phyloP scores from a whole-genome alignment of 1,140 invertebrate species.

The Acromyrmex charruanus region DNA sequence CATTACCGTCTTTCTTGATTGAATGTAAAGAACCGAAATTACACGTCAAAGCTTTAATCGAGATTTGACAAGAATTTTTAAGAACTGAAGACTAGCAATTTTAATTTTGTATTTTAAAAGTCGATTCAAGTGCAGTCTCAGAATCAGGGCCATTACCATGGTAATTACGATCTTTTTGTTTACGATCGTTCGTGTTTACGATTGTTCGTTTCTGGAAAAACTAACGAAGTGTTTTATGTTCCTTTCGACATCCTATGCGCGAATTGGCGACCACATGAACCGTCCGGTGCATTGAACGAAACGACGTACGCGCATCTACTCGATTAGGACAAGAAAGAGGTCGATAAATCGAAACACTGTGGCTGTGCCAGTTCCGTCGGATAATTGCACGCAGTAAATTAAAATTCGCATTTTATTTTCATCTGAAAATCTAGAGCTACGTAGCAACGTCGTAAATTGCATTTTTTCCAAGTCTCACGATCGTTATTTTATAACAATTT shows the following conservation, averaged over 20 bases:
- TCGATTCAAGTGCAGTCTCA: slow-evolving; percentile 37
- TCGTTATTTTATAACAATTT: not conserved
- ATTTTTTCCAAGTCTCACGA: slow-evolving; percentile 1
- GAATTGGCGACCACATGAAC: slow-evolving; percentile 22
- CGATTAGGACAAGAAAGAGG: slow-evolving; percentile 18
- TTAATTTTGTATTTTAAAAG: slow-evolving; percentile 27
- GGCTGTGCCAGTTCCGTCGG: not conserved
- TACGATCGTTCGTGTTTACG: slow-evolving; percentile 52
- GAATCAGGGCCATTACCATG: slow-evolving; percentile 56
- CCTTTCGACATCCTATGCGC: not conserved
- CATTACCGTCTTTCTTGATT: too few species aligned
- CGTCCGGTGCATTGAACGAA: slow-evolving; percentile 36
- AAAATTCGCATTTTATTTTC: slow-evolving; percentile 42
- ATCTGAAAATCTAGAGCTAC: not conserved
- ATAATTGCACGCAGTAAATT: slow-evolving; percentile 54
- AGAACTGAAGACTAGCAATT: slow-evolving; percentile 21
- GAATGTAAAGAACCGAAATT: not conserved
- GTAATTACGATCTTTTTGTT: slow-evolving; percentile 58
- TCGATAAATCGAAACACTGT: slow-evolving; percentile 56
- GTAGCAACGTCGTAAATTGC: slow-evolving; percentile 6
- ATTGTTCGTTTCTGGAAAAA: slow-evolving; percentile 45
- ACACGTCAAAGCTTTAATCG: not conserved
- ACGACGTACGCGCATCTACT: slow-evolving; percentile 37
- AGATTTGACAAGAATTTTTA: not conserved
- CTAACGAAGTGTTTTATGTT: slow-evolving; percentile 65